Evolutionary conservation across 1,140 invertebrate species (phyloP).

Genomic region (Ditylenchus dipsaci): DNA sequence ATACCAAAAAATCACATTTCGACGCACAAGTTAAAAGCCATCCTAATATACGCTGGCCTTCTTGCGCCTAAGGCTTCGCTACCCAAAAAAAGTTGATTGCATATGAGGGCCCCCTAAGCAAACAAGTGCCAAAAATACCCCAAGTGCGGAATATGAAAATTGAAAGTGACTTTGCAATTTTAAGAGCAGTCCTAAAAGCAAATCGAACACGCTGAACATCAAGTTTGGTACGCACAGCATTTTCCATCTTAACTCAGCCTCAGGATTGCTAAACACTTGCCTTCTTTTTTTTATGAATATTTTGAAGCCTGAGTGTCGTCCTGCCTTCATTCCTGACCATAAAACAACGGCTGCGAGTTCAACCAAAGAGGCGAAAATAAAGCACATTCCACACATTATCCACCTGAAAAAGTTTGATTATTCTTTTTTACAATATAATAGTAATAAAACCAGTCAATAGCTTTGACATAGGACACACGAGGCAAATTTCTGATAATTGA

Average conservation of each 20-base stretch:
- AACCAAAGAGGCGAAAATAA: slow-evolving; percentile 52
- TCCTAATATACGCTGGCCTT: too few relatives aligned
- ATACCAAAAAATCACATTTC: too few relatives aligned
- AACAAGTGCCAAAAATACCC: too few relatives aligned
- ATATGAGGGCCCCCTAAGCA: too few relatives aligned
- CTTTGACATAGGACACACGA: slow-evolving; percentile 51
- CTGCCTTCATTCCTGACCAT: slow-evolving; percentile 34
- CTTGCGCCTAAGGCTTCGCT: too few relatives aligned
- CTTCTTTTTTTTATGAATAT: slow-evolving; percentile 32
- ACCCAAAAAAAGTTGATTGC: too few relatives aligned
- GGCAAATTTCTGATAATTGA: slow-evolving; percentile 55
- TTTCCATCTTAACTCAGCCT: not conserved
- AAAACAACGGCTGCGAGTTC: slow-evolving; percentile 49
- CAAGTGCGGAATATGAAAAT: too few relatives aligned
- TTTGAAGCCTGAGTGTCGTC: slow-evolving; percentile 15
- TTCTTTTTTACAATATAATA: not conserved
- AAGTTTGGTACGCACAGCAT: too few relatives aligned
- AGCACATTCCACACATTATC: slow-evolving; percentile 40
- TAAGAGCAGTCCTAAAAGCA: too few relatives aligned
- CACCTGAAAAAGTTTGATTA: not conserved
- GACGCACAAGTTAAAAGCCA: too few relatives aligned
- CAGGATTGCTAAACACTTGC: slow-evolving; percentile 22
- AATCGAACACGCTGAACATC: not conserved
- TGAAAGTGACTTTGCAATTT: too few relatives aligned
- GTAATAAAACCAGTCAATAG: slow-evolving; percentile 35